Conservation (phyloP, 2,888 invertebrate species). For the Ornithoptera alexandrae region DNA sequence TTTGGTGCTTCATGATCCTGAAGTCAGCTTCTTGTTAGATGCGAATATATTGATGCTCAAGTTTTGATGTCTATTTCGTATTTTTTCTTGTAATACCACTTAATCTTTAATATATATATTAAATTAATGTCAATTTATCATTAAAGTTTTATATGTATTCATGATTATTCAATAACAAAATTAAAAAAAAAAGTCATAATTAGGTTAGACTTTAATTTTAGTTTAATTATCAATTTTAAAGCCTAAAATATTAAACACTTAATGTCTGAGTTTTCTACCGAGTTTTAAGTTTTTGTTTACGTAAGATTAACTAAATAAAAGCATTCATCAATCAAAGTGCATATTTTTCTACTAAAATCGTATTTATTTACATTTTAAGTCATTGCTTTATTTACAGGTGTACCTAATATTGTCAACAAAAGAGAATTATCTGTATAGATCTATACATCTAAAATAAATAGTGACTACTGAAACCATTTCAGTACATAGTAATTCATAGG, state of each 20-base stretch:
- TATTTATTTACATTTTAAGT: conserved; percentile 15
- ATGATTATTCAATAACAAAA: no score
- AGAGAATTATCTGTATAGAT: neutral
- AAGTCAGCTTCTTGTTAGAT: neutral
- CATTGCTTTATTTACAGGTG: conserved; percentile 13
- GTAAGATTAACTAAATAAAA: conserved; percentile 18
- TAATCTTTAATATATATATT: neutral
- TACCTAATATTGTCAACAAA: conserved; percentile 22
- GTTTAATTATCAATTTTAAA: neutral
- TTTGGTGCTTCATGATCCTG: neutral
- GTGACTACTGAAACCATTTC: conserved; percentile 16
- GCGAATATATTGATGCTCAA: neutral
- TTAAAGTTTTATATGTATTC: no score
- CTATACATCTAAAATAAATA: conserved; percentile 21
- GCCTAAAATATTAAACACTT: neutral
- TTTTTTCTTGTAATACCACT: neutral
- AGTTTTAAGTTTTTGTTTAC: neutral
- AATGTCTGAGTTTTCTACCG: neutral
- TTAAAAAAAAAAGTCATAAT: neutral
- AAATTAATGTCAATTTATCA: no score
- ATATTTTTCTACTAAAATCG: conserved; percentile 16
- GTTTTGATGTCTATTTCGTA: neutral
- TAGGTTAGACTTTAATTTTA: neutral
- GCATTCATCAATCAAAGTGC: conserved; percentile 2
- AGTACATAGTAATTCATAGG: conserved; percentile 1